Conservation (phyloP, 2,797 vertebrate genomes). For the Falco columbarius region DNA sequence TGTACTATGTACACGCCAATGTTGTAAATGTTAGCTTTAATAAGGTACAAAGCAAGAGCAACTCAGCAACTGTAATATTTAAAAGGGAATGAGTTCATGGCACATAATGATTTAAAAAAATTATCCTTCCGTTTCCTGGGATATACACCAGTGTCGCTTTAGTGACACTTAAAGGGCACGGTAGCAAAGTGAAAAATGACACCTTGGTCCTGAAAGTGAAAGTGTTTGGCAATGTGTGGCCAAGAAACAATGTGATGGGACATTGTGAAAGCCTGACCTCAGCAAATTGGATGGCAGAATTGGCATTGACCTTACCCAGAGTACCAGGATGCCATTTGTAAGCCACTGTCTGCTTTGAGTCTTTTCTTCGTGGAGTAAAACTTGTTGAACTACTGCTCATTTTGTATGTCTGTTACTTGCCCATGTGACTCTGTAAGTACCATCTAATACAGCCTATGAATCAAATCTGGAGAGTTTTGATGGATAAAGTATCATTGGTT, state of each 20-base stretch:
- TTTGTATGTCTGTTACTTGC: neutral
- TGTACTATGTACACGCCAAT: neutral
- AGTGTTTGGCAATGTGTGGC: neutral
- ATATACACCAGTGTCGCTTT: constrained; percentile 21
- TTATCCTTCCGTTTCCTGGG: constrained; percentile 14
- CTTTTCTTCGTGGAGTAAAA: neutral
- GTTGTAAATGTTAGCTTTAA: neutral
- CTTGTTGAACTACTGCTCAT: neutral
- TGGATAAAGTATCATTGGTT: neutral
- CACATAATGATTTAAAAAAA: neutral
- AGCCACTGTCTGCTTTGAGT: neutral
- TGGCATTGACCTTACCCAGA: neutral
- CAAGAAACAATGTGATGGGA: neutral
- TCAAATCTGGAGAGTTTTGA: neutral
- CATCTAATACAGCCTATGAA: neutral
- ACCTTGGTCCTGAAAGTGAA: constrained; percentile 13
- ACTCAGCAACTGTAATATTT: neutral
- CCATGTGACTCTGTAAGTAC: neutral
- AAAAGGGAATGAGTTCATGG: neutral
- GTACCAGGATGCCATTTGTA: neutral
- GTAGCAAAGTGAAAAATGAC: constrained; percentile 44
- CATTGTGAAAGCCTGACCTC: neutral
- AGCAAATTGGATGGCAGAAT: neutral
- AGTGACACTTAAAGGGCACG: constrained; percentile 47
- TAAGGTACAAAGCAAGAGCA: neutral